Percentiles rank a stretch among this genome's conserved stretches.
Conservation (phyloP, 2,888 invertebrate genomes). For the Thelaira solivaga region DNA sequence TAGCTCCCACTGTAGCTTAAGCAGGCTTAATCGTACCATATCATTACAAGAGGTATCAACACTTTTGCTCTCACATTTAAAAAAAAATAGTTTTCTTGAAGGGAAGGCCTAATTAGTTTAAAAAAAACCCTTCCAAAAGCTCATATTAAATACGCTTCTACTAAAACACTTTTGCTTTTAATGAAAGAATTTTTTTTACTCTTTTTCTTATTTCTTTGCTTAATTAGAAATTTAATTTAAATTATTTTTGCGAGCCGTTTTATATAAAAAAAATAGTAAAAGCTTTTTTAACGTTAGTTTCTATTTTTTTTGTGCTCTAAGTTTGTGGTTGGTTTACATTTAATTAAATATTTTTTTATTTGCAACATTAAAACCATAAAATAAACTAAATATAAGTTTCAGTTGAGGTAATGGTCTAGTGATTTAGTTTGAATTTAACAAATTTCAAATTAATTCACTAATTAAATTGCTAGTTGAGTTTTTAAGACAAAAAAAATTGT, state of each 20-base stretch:
- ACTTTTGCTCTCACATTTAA: no score
- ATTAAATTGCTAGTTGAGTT: conserved; percentile 2
- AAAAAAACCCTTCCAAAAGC: no score
- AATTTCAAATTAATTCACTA: conserved; percentile 35
- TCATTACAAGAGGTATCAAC: no score
- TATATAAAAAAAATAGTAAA: not conserved
- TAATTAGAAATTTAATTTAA: conserved; percentile 20
- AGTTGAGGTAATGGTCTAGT: conserved; percentile 42
- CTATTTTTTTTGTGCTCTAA: not conserved
- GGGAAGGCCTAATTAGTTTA: no score
- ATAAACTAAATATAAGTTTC: not conserved
- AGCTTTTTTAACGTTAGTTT: not conserved
- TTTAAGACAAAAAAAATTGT: conserved; percentile 1
- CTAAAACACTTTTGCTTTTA: conserved; percentile 50
- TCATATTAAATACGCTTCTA: no score
- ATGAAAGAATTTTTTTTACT: conserved; percentile 33
- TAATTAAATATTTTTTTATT: not conserved
- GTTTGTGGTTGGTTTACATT: conserved; percentile 3
- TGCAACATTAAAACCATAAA: not conserved
- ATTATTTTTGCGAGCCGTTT: not conserved
- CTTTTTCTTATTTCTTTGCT: not conserved
- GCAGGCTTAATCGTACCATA: no score
- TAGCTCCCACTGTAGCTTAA: no score
- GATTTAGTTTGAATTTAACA: conserved; percentile 35
- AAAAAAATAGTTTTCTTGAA: no score